Base-by-base conservation (phyloP, 1,140 invertebrate species). In the Leptopilina boulardi region DNA sequence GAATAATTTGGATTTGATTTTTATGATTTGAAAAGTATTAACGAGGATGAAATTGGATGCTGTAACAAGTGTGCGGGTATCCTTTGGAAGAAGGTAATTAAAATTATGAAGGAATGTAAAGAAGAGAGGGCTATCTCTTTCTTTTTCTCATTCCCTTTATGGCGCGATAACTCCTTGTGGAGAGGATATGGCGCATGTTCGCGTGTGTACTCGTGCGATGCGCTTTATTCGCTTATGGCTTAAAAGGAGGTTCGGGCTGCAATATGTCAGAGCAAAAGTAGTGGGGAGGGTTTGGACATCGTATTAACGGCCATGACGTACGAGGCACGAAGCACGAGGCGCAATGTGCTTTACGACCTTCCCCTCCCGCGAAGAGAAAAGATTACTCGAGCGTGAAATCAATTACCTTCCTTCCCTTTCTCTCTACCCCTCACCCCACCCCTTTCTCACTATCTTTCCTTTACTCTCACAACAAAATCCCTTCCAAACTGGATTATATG, bases 311-410 rank as follows among this genome's bases (percentile, higher is more conserved):
- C 80, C 84, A 86, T 86, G 82, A 86, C 84, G 80, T 86, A 86
- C 81, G 82, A 85, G 83, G 81, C 81, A 84, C 80, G 80, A 81
- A 83, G 80, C 78, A 82, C 81, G 72, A 44, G 74, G 80, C 80
- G 79, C 81, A 83, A 85, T 81, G 83, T 84, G 77, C 81, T 81
- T 73, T 76, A 79, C 80, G 80, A 82, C 80, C 78, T 84, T 82
- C 82, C 82, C 82, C 83, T 82, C 80, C 79, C 72, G 77, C 76
- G 77, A 84, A 83, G 82, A 83, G 81, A 82, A 82, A 80, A 82
- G 83, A 84, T 85, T 84, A 85, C 81, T 84, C 82, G 82, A 85
- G 84, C 84, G 82, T 83, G 82, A 84, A 85, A 84, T 85, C 84
- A 84, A 85, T 85, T 84, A 85, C 81, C 84, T 78, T 83, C 80